These are phyloP conservation scores for Apogon talboti DNA, from an alignment of 2,797 vertebrate genomes.

Conservation along the genomic window DNA sequence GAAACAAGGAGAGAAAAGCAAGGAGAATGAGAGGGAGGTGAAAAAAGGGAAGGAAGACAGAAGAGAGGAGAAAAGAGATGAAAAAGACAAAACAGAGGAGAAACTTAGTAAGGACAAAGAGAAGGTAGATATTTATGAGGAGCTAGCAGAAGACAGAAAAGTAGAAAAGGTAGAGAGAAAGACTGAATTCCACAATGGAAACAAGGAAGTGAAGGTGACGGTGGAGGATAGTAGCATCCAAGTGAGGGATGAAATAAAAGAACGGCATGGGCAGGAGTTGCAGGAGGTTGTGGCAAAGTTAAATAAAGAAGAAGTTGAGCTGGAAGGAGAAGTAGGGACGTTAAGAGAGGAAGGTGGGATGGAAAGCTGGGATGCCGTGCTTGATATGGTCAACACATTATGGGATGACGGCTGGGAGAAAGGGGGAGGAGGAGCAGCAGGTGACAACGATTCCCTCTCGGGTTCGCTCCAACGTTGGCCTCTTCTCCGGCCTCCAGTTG, in stretches of 20 bases:
- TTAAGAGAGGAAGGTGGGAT: slow-evolving; percentile 51
- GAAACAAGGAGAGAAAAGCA: slow-evolving; percentile 46
- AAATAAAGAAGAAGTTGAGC: slow-evolving; percentile 48
- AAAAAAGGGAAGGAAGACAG: slow-evolving; percentile 34
- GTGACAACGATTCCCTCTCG: slow-evolving; percentile 75
- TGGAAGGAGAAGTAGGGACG: slow-evolving; percentile 40
- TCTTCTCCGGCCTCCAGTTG: slow-evolving; percentile 82
- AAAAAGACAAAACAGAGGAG: slow-evolving; percentile 33
- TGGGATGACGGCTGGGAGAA: slow-evolving; percentile 83
- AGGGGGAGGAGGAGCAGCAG: slow-evolving; percentile 46
- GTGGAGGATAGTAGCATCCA: slow-evolving; percentile 15
- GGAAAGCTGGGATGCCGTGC: slow-evolving; percentile 82
- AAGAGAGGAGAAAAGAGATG: slow-evolving; percentile 23
- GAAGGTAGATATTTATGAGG: slow-evolving; percentile 8
- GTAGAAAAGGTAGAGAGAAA: slow-evolving; percentile 38
- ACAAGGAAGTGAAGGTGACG: slow-evolving; percentile 27
- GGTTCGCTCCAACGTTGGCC: slow-evolving; percentile 85
- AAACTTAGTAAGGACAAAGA: slow-evolving; percentile 40
- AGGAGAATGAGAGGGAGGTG: slow-evolving; percentile 46
- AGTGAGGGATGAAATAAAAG: slow-evolving; percentile 25
- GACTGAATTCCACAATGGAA: slow-evolving; percentile 36
- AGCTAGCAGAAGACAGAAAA: slow-evolving; percentile 37
- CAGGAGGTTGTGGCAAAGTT: slow-evolving; percentile 30
- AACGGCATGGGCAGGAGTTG: slow-evolving; percentile 26
- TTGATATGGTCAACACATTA: slow-evolving; percentile 85